Conservation (phyloP, 2,888 invertebrate species). For the Microctonus aethiopoides region DNA sequence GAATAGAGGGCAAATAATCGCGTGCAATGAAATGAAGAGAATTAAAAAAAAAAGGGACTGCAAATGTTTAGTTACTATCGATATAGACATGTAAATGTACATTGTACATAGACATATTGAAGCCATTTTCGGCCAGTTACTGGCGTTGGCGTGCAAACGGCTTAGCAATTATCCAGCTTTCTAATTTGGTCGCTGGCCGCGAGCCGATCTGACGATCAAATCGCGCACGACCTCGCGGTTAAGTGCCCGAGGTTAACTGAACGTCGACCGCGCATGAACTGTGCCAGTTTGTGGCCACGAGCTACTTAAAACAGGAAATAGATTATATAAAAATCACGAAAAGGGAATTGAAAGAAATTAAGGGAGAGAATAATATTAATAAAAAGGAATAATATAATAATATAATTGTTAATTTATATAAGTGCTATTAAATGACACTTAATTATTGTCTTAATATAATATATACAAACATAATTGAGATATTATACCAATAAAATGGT, state of each 20-base stretch:
- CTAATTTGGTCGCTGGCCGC: conserved; percentile 57
- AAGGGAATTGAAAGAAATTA: background rate
- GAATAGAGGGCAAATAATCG: background rate
- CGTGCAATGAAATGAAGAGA: background rate
- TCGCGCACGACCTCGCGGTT: conserved; percentile 55
- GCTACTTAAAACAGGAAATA: conserved; percentile 16
- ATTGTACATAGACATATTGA: background rate
- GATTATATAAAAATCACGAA: conserved; percentile 19
- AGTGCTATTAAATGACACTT: no score
- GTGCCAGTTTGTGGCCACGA: conserved; percentile 24
- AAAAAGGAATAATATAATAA: no score
- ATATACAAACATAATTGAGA: no score
- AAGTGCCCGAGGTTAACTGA: conserved; percentile 48
- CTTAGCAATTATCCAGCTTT: conserved; percentile 59
- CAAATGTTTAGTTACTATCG: conserved; percentile 28
- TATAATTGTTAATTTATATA: no score
- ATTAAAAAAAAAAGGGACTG: conserved; percentile 15
- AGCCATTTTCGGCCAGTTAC: conserved; percentile 55
- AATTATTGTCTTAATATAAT: no score
- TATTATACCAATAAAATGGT: no score
- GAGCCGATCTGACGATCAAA: conserved; percentile 57
- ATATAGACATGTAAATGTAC: conserved; percentile 2
- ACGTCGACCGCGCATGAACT: conserved; percentile 28
- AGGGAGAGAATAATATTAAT: no score
- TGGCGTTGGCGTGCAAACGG: conserved; percentile 58